A percentile compares a stretch with the other conserved stretches of the same genome.
Conservation (phyloP, 2,113 vertebrate species). For the Centropristis striata region DNA sequence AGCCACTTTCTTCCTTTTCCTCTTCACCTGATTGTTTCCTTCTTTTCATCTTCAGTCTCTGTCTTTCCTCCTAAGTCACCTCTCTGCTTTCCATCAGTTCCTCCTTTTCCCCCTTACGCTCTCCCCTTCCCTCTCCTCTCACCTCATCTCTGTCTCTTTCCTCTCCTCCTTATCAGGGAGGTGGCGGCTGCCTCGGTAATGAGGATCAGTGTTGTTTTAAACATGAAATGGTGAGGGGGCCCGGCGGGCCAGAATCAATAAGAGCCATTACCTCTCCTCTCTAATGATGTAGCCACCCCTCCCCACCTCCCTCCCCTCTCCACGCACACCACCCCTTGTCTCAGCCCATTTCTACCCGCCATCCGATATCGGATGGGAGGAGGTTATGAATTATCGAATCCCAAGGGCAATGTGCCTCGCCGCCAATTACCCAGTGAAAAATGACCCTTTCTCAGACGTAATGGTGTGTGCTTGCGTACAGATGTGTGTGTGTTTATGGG, state of each 20-base stretch:
- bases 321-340: constrained; percentile 70
- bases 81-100: background rate
- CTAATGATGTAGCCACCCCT: constrained; percentile 81
- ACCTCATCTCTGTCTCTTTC: constrained; percentile 45
- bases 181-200: constrained; percentile 81
- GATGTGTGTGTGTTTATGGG: constrained; percentile 38
- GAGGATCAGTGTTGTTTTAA: constrained; percentile 89
- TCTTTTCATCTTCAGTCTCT: constrained; percentile 19
- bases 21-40: constrained; percentile 41
- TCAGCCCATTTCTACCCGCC: constrained; percentile 80
- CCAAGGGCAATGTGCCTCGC: constrained; percentile 82
- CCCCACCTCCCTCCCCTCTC: constrained; percentile 28
- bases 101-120: background rate
- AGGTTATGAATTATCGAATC: constrained; percentile 89
- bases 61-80: constrained; percentile 15
- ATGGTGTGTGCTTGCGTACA: constrained; percentile 39
- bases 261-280: constrained; percentile 84
- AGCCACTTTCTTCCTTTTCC: constrained; percentile 37
- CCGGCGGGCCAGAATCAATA: constrained; percentile 84
- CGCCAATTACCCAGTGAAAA: constrained; percentile 86
- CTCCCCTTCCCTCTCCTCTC: constrained; percentile 20
- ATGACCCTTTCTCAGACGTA: constrained; percentile 73
- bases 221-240: constrained; percentile 86
- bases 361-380: constrained; percentile 85
- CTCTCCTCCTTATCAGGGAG: constrained; percentile 64